Conservation (phyloP, 2,113 vertebrate genomes). For the Progne subis region DNA sequence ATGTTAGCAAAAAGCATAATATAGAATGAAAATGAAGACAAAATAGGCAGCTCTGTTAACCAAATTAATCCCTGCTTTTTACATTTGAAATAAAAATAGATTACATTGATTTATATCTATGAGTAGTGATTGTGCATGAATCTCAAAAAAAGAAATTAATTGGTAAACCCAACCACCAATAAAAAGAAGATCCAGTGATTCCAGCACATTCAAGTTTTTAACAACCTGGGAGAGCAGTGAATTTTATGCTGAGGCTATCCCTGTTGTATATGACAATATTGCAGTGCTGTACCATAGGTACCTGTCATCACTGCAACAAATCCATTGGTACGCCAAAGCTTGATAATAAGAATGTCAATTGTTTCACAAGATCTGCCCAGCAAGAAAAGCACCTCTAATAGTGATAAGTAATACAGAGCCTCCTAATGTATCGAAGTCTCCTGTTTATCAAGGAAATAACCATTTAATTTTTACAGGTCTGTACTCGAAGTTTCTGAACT, state of each 20-base stretch:
- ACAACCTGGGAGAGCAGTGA: background rate
- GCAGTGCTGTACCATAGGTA: background rate
- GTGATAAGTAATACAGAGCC: background rate
- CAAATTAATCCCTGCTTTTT: background rate
- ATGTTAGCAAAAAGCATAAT: background rate
- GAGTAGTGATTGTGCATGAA: background rate
- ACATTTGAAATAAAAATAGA: background rate
- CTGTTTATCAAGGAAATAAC: background rate
- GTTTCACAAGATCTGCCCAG: background rate
- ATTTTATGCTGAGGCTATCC: background rate
- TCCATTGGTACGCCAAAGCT: background rate
- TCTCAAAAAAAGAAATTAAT: background rate
- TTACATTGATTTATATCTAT: background rate
- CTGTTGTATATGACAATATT: background rate
- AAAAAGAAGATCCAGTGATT: background rate
- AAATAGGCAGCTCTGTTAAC: background rate
- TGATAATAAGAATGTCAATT: background rate
- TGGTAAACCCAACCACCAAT: background rate
- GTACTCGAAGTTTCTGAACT: background rate
- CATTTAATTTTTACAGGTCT: background rate
- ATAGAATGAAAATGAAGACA: background rate
- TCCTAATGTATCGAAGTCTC: background rate
- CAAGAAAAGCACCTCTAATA: background rate
- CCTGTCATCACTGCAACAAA: background rate
- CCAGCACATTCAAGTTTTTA: background rate